These are phyloP conservation scores for Incurvaria masculella DNA, from an alignment of 2,888 invertebrate species.

Conservation along the genomic window DNA sequence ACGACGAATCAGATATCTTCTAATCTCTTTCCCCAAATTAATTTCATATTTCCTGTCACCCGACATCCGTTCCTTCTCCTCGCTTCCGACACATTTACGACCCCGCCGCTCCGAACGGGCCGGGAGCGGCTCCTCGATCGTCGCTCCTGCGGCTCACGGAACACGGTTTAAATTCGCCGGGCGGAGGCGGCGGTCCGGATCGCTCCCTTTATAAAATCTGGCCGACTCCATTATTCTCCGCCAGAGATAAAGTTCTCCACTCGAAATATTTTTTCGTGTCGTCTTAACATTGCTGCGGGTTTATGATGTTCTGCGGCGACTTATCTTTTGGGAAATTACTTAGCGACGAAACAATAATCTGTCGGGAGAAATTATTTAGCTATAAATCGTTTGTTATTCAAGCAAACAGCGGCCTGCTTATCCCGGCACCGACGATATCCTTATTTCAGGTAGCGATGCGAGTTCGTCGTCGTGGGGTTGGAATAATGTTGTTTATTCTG, in stretches of 20 bases:
- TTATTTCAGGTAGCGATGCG: background rate
- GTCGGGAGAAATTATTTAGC: background rate
- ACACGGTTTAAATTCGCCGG: background rate
- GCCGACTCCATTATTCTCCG: background rate
- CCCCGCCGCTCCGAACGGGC: slow-evolving; percentile 6
- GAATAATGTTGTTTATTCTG: too few relatives aligned
- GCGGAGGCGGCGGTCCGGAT: slow-evolving; percentile 12
- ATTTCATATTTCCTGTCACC: slow-evolving; percentile 15
- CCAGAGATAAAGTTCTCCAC: background rate
- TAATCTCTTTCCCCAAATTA: slow-evolving; percentile 15
- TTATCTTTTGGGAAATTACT: background rate
- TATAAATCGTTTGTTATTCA: background rate
- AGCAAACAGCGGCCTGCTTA: background rate
- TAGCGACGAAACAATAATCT: background rate
- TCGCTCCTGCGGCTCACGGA: background rate
- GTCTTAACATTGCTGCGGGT: background rate
- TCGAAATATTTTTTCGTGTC: background rate
- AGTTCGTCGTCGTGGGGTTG: background rate
- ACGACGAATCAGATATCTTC: slow-evolving; percentile 9
- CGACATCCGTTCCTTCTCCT: slow-evolving; percentile 21
- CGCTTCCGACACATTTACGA: slow-evolving; percentile 5
- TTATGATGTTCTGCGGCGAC: background rate
- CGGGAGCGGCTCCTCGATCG: background rate
- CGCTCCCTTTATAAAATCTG: slow-evolving; percentile 2
- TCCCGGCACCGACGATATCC: background rate